phyloP scores from a whole-genome alignment of 2,888 invertebrate genomes.

The Dilophus febrilis region DNA sequence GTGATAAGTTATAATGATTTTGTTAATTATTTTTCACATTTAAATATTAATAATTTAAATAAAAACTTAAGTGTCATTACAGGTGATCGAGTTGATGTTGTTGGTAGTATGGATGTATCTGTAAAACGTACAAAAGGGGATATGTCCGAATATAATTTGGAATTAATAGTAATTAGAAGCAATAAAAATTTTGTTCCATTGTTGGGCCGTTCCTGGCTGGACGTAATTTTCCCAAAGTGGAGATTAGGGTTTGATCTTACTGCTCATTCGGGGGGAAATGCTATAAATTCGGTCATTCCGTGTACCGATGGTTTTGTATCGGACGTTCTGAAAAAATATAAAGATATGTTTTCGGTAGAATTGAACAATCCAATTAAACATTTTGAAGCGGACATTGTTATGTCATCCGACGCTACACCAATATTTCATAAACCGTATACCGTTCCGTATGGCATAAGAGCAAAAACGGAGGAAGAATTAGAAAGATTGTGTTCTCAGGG shows the following conservation, averaged over 20 bases:
- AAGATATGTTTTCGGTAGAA: background rate
- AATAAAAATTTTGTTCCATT: background rate
- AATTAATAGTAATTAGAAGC: too few relatives aligned
- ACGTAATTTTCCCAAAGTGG: background rate
- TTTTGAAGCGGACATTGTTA: slow-evolving; percentile 5
- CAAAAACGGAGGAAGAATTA: slow-evolving; percentile 7
- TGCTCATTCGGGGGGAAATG: too few relatives aligned
- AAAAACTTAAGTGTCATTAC: background rate
- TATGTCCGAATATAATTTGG: too few relatives aligned
- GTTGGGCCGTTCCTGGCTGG: background rate
- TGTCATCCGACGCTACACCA: slow-evolving; percentile 3
- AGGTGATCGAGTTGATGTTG: background rate
- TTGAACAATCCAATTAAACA: slow-evolving; percentile 6
- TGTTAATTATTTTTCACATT: background rate
- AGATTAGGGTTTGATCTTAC: background rate
- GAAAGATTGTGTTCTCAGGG: slow-evolving; percentile 5
- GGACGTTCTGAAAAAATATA: background rate
- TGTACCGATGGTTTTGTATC: background rate
- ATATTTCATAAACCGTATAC: slow-evolving; percentile 8
- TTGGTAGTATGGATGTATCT: background rate
- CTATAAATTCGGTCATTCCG: background rate
- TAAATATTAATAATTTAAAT: background rate
- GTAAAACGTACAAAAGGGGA: too few relatives aligned
- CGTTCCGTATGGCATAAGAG: slow-evolving; percentile 9
- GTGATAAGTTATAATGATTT: background rate